Base-by-base conservation (phyloP, 2,888 invertebrate species). In the Schrankia costaestrigalis region DNA sequence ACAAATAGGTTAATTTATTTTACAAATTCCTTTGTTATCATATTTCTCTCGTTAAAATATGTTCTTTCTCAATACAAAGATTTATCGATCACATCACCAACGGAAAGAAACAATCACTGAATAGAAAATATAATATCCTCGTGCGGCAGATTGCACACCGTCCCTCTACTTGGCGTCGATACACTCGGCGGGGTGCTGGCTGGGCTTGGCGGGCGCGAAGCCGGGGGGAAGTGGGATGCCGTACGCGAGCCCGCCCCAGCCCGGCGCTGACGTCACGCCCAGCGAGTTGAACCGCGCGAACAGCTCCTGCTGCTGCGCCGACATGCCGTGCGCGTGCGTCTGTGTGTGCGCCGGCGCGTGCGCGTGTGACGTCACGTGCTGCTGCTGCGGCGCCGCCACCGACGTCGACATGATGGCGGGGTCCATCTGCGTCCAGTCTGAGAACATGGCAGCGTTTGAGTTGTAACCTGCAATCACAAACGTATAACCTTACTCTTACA, bases 381-480 rank as follows among this genome's bases (percentile, higher is more conserved):
- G n/a, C n/a, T n/a, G n/a, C n/a, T n/a, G n/a, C n/a, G n/a, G n/a
- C n/a, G n/a, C n/a, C n/a, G n/a, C 89, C 46, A 92, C 91, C 46
- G 92, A 93, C 47, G 92, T 93, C 45, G 93, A 93, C 76, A 96
- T 91, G 61, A 97, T 97, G 54, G 97, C 97, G 40, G 97, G 97
- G 89, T 98, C 97, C 90, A 97, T 91, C 54, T 95, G 92, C 61
- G 96, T 95, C 96, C 96, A 96, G 84, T 96, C 96, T 57, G 93
- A 89, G 80, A 90, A 92, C 65, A 89, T 89, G 23, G 74, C 63
- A 61, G 53, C 72, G 64, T 60, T 72, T 38, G 71, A 56, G 62
- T 63, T 78, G 66, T 58, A 82, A 44, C 78, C 81, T 83, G 74
- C 3, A 59, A 62, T 14, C 5, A 10, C n/a, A 29, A 18, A 11